A percentile compares a stretch with the other conserved stretches of the same genome.
Evolutionary conservation across 35 echinoderm and acorn worm genomes (phyloP).

Genomic region (Ophioderma brevispina): DNA sequence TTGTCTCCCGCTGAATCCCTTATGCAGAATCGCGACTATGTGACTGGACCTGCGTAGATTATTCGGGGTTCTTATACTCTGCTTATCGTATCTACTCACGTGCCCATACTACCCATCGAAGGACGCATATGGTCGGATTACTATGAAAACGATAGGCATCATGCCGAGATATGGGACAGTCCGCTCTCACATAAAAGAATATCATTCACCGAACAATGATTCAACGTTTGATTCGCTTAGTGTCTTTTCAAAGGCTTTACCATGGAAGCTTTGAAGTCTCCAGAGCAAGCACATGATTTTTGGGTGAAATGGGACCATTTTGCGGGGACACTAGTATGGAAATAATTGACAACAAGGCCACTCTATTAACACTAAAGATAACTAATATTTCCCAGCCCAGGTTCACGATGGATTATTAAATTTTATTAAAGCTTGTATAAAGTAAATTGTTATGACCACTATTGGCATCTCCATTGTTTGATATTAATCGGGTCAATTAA

Average conservation of each 20-base stretch:
- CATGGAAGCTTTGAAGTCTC: neutral
- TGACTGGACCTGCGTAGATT: slow-evolving; percentile 67
- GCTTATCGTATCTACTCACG: slow-evolving; percentile 11
- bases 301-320: neutral
- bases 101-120: slow-evolving; percentile 23
- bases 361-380: too few relatives aligned
- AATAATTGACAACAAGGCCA: too few relatives aligned
- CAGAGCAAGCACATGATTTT: neutral
- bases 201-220: neutral
- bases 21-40: slow-evolving; percentile 54
- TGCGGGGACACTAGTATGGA: neutral
- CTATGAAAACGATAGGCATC: slow-evolving; percentile 30
- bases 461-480: too few relatives aligned
- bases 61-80: slow-evolving; percentile 65
- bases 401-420: too few relatives aligned
- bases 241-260: neutral
- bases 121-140: slow-evolving; percentile 36
- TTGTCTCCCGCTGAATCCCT: slow-evolving; percentile 29
- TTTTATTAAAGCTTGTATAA: too few relatives aligned
- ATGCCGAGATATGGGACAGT: neutral
- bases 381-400: too few relatives aligned
- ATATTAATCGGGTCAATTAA: too few relatives aligned
- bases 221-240: neutral
- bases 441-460: too few relatives aligned
- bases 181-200: neutral